These are phyloP conservation scores for Pristis pectinata DNA, from an alignment of 2,797 vertebrate species.

Conservation along the genomic window DNA sequence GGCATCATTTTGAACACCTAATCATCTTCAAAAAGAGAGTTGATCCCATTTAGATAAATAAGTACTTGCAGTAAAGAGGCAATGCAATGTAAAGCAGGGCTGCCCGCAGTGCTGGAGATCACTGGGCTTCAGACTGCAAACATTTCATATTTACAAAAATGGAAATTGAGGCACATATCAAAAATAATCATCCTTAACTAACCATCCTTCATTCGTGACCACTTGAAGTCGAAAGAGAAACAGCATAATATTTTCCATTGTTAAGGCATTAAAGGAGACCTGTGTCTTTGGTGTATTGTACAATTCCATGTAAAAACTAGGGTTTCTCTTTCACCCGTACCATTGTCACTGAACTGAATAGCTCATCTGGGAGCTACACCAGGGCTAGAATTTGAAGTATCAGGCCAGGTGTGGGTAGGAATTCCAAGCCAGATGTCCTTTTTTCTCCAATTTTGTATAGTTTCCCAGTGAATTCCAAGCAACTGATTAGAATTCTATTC, in stretches of 20 bases:
- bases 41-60: not conserved
- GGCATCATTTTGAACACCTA: too few relatives aligned
- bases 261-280: not conserved
- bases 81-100: too few relatives aligned
- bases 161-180: not conserved
- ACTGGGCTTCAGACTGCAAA: not conserved
- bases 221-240: not conserved
- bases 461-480: too few relatives aligned
- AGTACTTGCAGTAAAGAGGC: not conserved
- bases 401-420: too few relatives aligned
- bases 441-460: too few relatives aligned
- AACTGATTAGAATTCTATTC: too few relatives aligned
- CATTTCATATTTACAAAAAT: not conserved
- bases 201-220: slow-evolving; percentile 18
- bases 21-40: not conserved
- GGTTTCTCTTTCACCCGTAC: not conserved
- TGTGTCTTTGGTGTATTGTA: not conserved
- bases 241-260: not conserved
- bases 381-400: not conserved
- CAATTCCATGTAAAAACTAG: not conserved
- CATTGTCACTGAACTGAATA: not conserved
- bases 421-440: not conserved
- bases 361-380: not conserved
- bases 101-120: not conserved
- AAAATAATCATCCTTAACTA: not conserved